Conservation (phyloP, 2,797 vertebrate species). For the Poeciliopsis gracilis region DNA sequence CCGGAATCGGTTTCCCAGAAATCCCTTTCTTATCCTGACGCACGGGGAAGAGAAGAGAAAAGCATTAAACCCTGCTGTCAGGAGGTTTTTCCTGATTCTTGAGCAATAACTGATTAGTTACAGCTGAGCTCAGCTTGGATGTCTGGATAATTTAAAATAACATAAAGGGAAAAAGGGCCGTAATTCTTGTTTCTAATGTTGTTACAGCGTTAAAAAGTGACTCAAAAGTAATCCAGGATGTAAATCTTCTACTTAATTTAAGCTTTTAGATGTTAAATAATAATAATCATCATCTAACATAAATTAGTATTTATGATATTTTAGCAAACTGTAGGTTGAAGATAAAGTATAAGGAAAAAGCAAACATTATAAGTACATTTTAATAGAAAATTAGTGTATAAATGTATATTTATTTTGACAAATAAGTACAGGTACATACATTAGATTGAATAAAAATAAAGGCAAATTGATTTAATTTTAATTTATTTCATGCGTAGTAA, state of each 20-base stretch:
- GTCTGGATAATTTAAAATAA: slow-evolving; percentile 16
- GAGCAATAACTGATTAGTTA: slow-evolving; percentile 18
- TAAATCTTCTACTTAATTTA: not conserved
- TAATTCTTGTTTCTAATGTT: not conserved
- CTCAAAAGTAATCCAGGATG: not conserved
- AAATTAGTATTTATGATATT: not conserved
- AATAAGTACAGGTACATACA: not conserved
- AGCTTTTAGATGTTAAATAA: not conserved
- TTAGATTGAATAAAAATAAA: not conserved
- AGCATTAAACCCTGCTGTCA: not conserved
- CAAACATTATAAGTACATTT: not conserved
- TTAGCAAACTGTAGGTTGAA: not conserved
- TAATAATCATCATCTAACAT: no score
- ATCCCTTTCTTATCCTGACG: slow-evolving; percentile 96
- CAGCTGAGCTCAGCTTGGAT: not conserved
- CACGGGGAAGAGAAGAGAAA: slow-evolving; percentile 30
- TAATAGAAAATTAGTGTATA: not conserved
- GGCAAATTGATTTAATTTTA: no score
- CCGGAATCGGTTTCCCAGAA: slow-evolving; percentile 86
- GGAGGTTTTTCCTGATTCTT: slow-evolving; percentile 11
- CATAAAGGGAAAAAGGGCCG: not conserved
- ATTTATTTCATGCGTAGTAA: not conserved
- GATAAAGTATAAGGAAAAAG: not conserved
- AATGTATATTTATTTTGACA: not conserved
- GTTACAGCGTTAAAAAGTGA: not conserved